These are phyloP conservation scores for Calliphora vomitoria DNA, from an alignment of 2,888 invertebrate species.

Conservation along the genomic window DNA sequence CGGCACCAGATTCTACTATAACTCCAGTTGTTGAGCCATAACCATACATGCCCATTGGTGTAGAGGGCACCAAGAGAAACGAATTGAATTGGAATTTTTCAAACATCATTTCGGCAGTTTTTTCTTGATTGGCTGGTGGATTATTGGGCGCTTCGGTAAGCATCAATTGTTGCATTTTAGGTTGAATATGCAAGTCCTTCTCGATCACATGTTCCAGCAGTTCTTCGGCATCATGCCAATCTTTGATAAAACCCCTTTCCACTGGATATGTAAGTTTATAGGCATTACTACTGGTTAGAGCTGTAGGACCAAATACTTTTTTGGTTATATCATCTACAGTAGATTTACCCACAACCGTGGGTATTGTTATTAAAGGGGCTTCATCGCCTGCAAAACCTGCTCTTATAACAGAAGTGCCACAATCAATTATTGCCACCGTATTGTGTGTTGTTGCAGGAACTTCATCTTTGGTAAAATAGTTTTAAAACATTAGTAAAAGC, in stretches of 20 bases:
- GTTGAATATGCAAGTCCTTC: constrained; percentile 32
- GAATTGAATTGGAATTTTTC: constrained; percentile 46
- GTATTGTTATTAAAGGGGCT: constrained; percentile 25
- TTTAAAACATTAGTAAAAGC: too few relatives aligned
- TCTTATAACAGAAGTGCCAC: constrained; percentile 27
- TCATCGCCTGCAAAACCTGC: constrained; percentile 50
- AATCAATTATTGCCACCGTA: constrained; percentile 25
- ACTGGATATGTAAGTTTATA: constrained; percentile 41
- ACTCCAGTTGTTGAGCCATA: constrained; percentile 37
- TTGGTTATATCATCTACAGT: background rate
- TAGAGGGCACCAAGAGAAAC: constrained; percentile 36
- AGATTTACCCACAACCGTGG: constrained; percentile 30
- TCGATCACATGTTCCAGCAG: constrained; percentile 37
- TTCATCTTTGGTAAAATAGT: background rate
- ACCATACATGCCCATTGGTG: constrained; percentile 45
- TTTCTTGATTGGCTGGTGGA: constrained; percentile 16
- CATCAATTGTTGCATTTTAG: constrained; percentile 38
- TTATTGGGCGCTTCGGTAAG: constrained; percentile 39
- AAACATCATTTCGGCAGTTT: constrained; percentile 55
- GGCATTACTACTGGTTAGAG: background rate
- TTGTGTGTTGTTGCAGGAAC: background rate
- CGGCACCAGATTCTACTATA: constrained; percentile 53
- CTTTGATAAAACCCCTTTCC: constrained; percentile 39
- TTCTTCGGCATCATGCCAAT: constrained; percentile 46
- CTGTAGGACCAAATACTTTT: constrained; percentile 24